Evolutionary conservation across 2,888 invertebrate genomes (phyloP), one percentile per base, ranked within the genome.

Genomic region (Hydropsyche betteni): DNA sequence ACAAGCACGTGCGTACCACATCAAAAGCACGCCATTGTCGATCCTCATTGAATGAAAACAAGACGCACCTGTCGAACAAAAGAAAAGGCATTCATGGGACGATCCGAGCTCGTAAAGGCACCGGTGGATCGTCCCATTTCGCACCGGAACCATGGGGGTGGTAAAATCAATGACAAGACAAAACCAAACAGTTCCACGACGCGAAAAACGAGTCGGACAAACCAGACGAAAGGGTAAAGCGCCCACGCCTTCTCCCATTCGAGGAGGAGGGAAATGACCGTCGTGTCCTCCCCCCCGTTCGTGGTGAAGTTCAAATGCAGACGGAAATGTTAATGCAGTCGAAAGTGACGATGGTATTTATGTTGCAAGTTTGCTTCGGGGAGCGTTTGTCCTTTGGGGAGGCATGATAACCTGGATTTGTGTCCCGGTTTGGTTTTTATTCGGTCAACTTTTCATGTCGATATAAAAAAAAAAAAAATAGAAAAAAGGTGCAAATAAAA

Each of bases 371-470:
- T 10, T 1, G 34, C 64, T 64, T 36, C 36, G 12, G 64, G 64
- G 64, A 36, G 12, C 34, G 36, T 33, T 36, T 64, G 64, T 64
- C 36, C 64, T 64, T 64, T 64, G n/a, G 34, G 36, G 36, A 51
- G 51, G 53, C 53, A 70, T 34, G 33, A 70, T 70, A 70, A 70
- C 70, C 70, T 51, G 69, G 44, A 69, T 69, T 44, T 14, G 44
- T 69, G 69, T 74, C 55, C 44, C 34, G 44, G 74, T 64, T 76
- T 55, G 70, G 70, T 74, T 70, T 74, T 74, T 68, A 76, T 74
- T 76, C 74, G 70, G 50, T 69, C 44, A 64, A 33, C 58, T 58
- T 8, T 24, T 1, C 24, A 24, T 2, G 24, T 24, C 2, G 24
- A n/a, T n/a, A n/a, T n/a, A n/a, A n/a, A n/a, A n/a, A n/a, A n/a